These are phyloP conservation scores for Herpailurus yagouaroundi DNA, from an alignment of 2,113 vertebrate species.

Conservation along the genomic window DNA sequence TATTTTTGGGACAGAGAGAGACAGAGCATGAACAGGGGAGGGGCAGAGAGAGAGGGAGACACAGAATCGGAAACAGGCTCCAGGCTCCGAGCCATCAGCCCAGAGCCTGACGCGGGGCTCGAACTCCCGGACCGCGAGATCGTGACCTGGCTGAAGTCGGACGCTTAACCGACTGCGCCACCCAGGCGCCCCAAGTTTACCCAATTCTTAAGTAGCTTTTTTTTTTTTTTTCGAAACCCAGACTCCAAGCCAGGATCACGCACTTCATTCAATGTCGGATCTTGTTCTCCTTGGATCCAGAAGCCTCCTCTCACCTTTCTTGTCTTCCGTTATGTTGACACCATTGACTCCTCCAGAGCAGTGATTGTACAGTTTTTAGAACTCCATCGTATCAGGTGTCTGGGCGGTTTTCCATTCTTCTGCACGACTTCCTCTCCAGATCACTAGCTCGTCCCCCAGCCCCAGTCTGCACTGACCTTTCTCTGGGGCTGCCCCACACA, in stretches of 20 bases:
- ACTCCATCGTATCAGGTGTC: background rate
- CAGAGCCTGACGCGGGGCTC: too few relatives aligned
- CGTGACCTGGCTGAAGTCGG: too few relatives aligned
- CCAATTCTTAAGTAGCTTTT: background rate
- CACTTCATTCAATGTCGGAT: background rate
- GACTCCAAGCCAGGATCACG: background rate
- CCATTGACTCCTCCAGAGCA: background rate
- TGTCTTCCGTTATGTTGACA: background rate
- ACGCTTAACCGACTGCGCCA: too few relatives aligned
- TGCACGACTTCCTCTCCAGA: background rate
- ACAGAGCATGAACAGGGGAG: too few relatives aligned
- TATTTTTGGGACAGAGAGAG: too few relatives aligned
- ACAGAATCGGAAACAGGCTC: too few relatives aligned
- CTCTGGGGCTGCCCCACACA: background rate
- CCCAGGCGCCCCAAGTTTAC: too few relatives aligned
- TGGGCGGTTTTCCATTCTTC: background rate
- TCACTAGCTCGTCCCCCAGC: accelerated
- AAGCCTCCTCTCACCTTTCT: background rate
- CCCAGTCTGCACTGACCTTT: background rate
- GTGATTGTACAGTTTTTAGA: accelerated
- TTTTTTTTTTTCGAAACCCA: background rate
- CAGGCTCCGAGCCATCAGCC: too few relatives aligned
- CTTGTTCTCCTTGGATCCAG: background rate
- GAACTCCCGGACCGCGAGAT: too few relatives aligned
- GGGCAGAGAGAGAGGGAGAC: too few relatives aligned